Percentiles rank a stretch among this genome's conserved stretches.
Evolutionary conservation across 2,113 vertebrate genomes (phyloP).

Genomic region (Ginglymostoma cirratum): DNA sequence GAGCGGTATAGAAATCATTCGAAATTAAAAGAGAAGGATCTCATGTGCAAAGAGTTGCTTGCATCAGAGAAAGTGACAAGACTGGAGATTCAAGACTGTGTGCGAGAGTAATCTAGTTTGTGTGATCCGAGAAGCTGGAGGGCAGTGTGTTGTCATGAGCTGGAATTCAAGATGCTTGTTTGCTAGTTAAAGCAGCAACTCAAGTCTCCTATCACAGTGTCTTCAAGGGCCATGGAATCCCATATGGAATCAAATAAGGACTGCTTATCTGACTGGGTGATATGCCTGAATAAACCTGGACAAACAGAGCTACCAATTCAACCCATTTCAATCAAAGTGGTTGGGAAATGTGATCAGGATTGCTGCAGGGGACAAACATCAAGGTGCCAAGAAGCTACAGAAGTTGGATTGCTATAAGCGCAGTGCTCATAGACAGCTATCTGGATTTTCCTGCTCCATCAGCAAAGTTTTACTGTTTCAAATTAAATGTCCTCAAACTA

Average conservation of each 20-base stretch:
- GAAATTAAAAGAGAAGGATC: constrained; percentile 1
- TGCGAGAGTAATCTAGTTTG: not conserved
- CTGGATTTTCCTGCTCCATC: not conserved
- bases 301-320: not conserved
- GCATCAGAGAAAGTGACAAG: not conserved
- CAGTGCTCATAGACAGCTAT: not conserved
- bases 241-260: not conserved
- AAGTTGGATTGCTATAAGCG: not conserved
- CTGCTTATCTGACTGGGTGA: not conserved
- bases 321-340: not conserved
- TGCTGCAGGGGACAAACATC: not conserved
- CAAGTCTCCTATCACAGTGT: not conserved
- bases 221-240: not conserved
- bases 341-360: not conserved
- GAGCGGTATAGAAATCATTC: not conserved
- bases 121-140: not conserved
- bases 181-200: not conserved
- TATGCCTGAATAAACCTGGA: not conserved
- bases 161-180: not conserved
- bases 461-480: not conserved
- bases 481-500: not conserved
- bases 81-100: not conserved
- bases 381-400: not conserved
- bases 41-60: not conserved
- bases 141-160: not conserved